Evolutionary conservation across 1,140 invertebrate genomes (phyloP), one percentile per base, ranked within the genome.

Genomic region (Battus philenor): DNA sequence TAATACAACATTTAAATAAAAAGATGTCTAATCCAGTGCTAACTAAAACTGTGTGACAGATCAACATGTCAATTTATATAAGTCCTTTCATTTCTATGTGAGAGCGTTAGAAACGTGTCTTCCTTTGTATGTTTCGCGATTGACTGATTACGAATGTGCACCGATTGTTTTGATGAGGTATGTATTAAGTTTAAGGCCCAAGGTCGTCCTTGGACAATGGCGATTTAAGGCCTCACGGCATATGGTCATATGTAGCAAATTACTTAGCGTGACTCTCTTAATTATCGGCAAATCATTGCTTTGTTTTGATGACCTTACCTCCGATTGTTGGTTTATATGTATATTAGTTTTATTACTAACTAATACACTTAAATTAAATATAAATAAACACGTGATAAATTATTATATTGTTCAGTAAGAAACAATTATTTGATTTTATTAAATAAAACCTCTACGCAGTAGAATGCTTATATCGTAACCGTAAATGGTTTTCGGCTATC

Each of bases 111-210:
- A 3, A 45, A 50, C 68, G 70, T 77, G 78, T 80, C 77, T 81
- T 84, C 77, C 75, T 54, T 57, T 69, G 63, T 65, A 64, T 50
- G 59, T 31, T 41, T 45, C 43, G 61, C 64, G 66, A 63, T 60
- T 70, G 70, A 65, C 64, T 67, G 47, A 54, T 36, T 36, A 17
- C 44, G 38, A 50, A 43, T 57, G 63, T 68, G 61, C 59, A 36
- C 33, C 65, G 64, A 44, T 77, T 83, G 73, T 80, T 84, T 76
- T 79, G 69, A 69, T 75, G 54, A 77, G 77, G 79, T 81, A 60
- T 81, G 77, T 79, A 44, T 15, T 51, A 36, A 54, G 71, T 57
- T 55, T 68, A 74, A 76, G 68, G 72, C 70, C 68, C 64, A 50
- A 62, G 56, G 47, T 69, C 68, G 64, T 50, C 70, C 74, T 75